These are phyloP conservation scores for Platyscapa corneri DNA, from an alignment of 1,140 invertebrate species.

Conservation along the genomic window DNA sequence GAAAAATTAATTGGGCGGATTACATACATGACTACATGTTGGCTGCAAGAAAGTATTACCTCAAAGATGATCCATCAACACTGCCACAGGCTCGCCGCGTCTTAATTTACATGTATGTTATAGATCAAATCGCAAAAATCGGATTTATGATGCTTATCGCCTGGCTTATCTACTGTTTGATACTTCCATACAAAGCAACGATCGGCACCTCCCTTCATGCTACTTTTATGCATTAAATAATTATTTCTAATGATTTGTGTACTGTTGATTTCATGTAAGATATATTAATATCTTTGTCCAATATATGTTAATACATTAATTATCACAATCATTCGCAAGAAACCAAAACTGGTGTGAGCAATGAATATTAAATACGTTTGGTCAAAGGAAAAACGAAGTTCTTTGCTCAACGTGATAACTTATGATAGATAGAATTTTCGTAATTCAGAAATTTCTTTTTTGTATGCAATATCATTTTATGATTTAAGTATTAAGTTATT, in stretches of 20 bases:
- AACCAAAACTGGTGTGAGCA: too few relatives aligned
- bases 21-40: conserved; percentile 84
- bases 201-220: conserved; percentile 41
- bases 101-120: conserved; percentile 61
- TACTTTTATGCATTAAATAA: neutral
- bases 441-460: neutral
- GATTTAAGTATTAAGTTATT: neutral
- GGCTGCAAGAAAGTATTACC: conserved; percentile 82
- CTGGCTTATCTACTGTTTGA: conserved; percentile 64
- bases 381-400: neutral
- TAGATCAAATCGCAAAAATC: conserved; percentile 62
- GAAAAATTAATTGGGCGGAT: conserved; percentile 79
- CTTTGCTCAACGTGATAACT: neutral
- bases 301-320: too few relatives aligned
- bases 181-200: conserved; percentile 53
- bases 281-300: neutral
- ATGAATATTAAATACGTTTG: neutral
- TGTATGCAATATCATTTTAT: neutral
- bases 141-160: conserved; percentile 54
- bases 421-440: neutral
- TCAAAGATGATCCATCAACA: conserved; percentile 86
- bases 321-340: too few relatives aligned
- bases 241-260: neutral
- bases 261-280: neutral
- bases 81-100: conserved; percentile 81